Base-by-base conservation (phyloP, 1,140 invertebrate species). In the Chrysoperla carnea region DNA sequence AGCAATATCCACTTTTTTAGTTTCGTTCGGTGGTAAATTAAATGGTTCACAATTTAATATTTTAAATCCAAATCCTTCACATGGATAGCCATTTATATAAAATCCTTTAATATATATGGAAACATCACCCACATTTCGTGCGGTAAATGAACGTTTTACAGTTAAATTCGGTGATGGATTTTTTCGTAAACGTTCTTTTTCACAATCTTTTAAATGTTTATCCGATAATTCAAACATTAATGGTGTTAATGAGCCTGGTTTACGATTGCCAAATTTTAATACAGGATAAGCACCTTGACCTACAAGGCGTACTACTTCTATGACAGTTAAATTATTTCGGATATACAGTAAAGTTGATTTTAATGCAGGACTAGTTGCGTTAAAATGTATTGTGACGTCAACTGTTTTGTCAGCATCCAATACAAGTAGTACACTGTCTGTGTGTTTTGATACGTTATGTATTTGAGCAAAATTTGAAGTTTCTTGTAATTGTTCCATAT, bases 301-400 rank as follows among this genome's bases (percentile, higher is more conserved):
- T 38, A 74, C 75, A 27, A 97, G 55, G 48, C 80, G 74, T 9
- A 94, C 62, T 11, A 78, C 75, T 63, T 98, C 92, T 49, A 96
- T 64, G 37, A 90, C 78, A 1, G 92, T 97, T 49, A 97, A 67
- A 62, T 98, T 97, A 61, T 95, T 98, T 52, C 91, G 50, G 17
- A 70, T 57, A 28, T 66, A 59, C 9, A 69, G 39, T 11, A 69
- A 49, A 1, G 61, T 61, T 35, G 63, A 63, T 52, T 61, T 63
- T 8, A 49, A 50, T 7, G 55, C 55, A 1, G 59, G 42, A 33
- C 55, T 49, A 29, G 56, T 47, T 11, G 62, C 56, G n/a, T 50
- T 51, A 47, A 68, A 66, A 29, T 54, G 56, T 8, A 61, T 46
- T 7, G 42, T 46, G 17, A 66, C 53, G 2, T 55, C 62, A 14